phyloP scores from a whole-genome alignment of 2,113 vertebrate genomes.

The Motacilla alba region DNA sequence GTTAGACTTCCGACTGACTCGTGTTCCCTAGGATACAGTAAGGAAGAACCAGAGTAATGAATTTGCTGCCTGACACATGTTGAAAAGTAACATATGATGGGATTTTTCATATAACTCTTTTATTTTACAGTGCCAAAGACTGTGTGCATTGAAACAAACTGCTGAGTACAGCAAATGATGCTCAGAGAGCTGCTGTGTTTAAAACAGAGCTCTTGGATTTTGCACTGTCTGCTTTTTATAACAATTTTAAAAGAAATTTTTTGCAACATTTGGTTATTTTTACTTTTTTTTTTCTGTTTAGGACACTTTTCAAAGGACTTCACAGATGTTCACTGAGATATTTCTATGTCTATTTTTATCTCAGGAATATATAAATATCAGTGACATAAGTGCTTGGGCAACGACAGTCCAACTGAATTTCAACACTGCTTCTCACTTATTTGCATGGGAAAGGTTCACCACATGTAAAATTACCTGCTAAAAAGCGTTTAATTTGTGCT shows the following conservation, averaged over 20 bases:
- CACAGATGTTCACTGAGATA: not conserved
- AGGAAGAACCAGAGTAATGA: not conserved
- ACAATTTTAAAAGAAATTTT: not conserved
- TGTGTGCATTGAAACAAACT: not conserved
- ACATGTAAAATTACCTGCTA: not conserved
- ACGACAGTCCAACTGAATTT: not conserved
- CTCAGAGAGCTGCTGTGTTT: not conserved
- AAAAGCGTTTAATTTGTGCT: not conserved
- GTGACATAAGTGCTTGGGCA: not conserved
- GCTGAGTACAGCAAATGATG: conserved; percentile 30
- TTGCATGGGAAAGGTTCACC: not conserved
- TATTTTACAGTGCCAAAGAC: not conserved
- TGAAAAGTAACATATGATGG: not conserved
- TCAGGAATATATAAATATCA: not conserved
- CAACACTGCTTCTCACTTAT: not conserved
- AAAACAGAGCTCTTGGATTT: not conserved
- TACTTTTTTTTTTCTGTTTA: not conserved
- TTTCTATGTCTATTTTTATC: not conserved
- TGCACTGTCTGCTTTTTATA: not conserved
- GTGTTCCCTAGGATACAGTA: not conserved
- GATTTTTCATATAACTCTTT: not conserved
- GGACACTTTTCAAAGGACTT: not conserved
- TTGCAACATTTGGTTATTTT: not conserved
- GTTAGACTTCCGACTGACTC: not conserved
- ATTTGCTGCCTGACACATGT: not conserved